Conservation (phyloP, 2,888 invertebrate genomes). For the Leptodirus hochenwartii region DNA sequence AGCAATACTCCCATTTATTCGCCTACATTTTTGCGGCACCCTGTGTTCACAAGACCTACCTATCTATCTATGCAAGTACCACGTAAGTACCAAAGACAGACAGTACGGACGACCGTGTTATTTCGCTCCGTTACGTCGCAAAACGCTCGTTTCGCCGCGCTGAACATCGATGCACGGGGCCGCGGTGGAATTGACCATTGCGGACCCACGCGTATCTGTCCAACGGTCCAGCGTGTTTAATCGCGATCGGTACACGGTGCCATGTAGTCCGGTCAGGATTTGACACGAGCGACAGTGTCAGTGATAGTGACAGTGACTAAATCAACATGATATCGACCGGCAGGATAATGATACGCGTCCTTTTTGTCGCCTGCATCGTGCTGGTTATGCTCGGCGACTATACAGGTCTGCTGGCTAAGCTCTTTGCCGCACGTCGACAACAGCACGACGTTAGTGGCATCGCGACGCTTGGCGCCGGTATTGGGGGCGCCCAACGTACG, state of each 20-base stretch:
- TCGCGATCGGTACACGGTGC: background rate
- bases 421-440: slow-evolving; percentile 28
- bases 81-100: too few relatives aligned
- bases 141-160: too few relatives aligned
- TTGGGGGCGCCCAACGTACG: slow-evolving; percentile 14
- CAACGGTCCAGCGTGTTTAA: background rate
- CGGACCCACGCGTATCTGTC: slow-evolving; percentile 6
- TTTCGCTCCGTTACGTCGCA: too few relatives aligned
- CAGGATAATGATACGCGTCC: slow-evolving; percentile 28
- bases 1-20: too few relatives aligned
- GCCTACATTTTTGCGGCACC: too few relatives aligned
- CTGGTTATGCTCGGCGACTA: slow-evolving; percentile 36
- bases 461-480: too few relatives aligned
- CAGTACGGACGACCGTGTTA: too few relatives aligned
- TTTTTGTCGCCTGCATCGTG: slow-evolving; percentile 34
- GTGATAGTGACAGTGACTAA: slow-evolving; percentile 1
- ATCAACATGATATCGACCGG: slow-evolving; percentile 21
- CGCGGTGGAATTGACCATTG: background rate
- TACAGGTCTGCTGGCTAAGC: slow-evolving; percentile 28
- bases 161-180: too few relatives aligned
- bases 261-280: slow-evolving; percentile 9
- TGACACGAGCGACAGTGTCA: slow-evolving; percentile 4
- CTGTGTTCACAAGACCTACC: too few relatives aligned
- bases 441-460: slow-evolving; percentile 19
- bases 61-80: too few relatives aligned